Base-by-base conservation (phyloP, 2,797 vertebrate genomes). In the Etheostoma perlongum region DNA sequence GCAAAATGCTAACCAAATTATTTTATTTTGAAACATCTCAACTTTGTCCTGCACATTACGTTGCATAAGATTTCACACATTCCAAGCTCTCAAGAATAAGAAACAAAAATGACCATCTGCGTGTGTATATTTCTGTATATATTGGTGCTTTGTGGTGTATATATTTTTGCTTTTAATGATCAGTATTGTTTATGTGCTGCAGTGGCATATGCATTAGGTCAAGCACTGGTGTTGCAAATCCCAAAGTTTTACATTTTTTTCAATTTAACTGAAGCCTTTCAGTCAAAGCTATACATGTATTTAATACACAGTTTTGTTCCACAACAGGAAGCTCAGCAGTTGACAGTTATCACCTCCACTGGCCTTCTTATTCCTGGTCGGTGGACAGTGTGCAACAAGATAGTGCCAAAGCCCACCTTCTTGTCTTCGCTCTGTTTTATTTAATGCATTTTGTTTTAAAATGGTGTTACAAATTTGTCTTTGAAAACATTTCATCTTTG, bases 71-170 rank as follows among this genome's bases (percentile, higher is more conserved):
- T 33, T 6, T 51, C 49, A 52, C 14, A 58, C 53, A 3, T 68
- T 74, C 19, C 11, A 72, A 36, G 61, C 58, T 54, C n/a, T 72
- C 4, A 27, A 7, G 4, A 76, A 61, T 21, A 61, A 21, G 7
- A 5, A 47, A 36, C 0, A 0, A 51, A 46, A 62, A 48, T 60
- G 58, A 49, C 52, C 62, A 47, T 67, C 46, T 36, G 51, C 52
- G 66, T 49, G 71, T 86, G 74, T 82, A 83, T 36, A 70, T 86
- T 73, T 91, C 15, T 93, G 90, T 92, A 92, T 92, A 94, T 95
- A 88, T 93, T 87, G 85, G 83, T 84, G 80, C 89, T 84, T 81
- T 81, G 72, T 90, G 87, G 72, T 95, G 93, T 95, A 91, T 89
- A 95, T 94, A 93, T 91, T 91, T 89, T 89, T 86, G 80, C 85